Conservation (phyloP, 1,140 invertebrate genomes). For the Drosophila ficusphila region DNA sequence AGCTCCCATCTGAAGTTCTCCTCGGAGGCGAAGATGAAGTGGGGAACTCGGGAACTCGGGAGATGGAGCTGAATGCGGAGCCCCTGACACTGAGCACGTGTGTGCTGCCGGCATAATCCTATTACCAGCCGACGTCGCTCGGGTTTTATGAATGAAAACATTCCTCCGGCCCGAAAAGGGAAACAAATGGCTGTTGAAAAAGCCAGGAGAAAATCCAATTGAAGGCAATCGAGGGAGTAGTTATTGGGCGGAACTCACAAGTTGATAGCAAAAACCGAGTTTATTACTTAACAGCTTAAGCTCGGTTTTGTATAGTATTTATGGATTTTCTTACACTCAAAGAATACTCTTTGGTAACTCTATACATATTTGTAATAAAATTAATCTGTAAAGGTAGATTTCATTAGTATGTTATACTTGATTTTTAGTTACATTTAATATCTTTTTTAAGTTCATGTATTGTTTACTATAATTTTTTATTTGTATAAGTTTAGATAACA, state of each 20-base stretch:
- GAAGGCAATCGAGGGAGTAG: neutral
- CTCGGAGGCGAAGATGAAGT: neutral
- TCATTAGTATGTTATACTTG: no score
- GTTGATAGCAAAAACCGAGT: neutral
- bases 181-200: constrained; percentile 30
- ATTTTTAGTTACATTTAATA: no score
- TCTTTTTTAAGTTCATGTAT: no score
- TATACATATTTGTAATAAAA: no score
- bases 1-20: constrained; percentile 12
- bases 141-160: constrained; percentile 68
- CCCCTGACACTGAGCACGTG: constrained; percentile 72
- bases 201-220: constrained; percentile 7
- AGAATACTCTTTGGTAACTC: no score
- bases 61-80: neutral
- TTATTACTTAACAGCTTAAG: neutral
- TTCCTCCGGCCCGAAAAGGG: neutral
- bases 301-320: neutral
- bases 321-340: no score
- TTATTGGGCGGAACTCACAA: neutral
- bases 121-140: constrained; percentile 60
- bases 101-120: constrained; percentile 69
- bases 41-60: no score
- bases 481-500: no score
- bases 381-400: no score
- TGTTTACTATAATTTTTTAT: no score